Evolutionary conservation across 2,797 vertebrate species (phyloP), one percentile per base, ranked within the genome.

Genomic region (Tragelaphus eurycerus): DNA sequence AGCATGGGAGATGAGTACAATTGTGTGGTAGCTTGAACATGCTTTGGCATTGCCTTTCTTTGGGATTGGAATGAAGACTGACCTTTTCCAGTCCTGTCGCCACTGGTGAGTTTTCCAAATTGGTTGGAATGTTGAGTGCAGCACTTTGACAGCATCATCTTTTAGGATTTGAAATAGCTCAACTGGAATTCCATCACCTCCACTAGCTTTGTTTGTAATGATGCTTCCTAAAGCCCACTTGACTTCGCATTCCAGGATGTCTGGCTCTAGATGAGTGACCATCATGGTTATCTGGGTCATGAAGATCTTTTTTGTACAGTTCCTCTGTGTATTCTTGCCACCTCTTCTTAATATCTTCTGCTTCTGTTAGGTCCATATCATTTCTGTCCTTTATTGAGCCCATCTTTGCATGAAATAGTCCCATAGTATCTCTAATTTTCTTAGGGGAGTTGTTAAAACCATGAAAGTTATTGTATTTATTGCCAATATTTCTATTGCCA

Each of bases 401-500:
- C 64, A 23, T 38, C n/a, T 71, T 71, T 71, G 64, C 64, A 71
- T 71, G 19, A 38, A 71, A 21, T 71, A 4, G 6, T 71, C 64
- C n/a, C n/a, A 38, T 38, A 10, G 19, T 38, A 71, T 23, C n/a
- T 0, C 64, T 38, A 10, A 38, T 71, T 38, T 38, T 38, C n/a
- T 38, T 12, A 38, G 9, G 4, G 17, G 48, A 74, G 93, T 50
- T 86, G 3, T 38, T 17, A 31, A 78, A 86, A 71, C 13, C 27
- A 27, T 1, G 19, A 0, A 2, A 12, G 79, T 55, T 0, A 2
- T 34, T 2, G 6, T 76, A 23, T n/a, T 48, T 55, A 29, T 9
- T 38, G 46, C 85, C 27, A 25, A 12, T 4, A 27, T 86, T 64
- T 34, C 64, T 6, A 62, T 29, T 2, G 6, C 57, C 3, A 2